phyloP scores from a whole-genome alignment of 2,113 vertebrate genomes.

The Diadophis punctatus region DNA sequence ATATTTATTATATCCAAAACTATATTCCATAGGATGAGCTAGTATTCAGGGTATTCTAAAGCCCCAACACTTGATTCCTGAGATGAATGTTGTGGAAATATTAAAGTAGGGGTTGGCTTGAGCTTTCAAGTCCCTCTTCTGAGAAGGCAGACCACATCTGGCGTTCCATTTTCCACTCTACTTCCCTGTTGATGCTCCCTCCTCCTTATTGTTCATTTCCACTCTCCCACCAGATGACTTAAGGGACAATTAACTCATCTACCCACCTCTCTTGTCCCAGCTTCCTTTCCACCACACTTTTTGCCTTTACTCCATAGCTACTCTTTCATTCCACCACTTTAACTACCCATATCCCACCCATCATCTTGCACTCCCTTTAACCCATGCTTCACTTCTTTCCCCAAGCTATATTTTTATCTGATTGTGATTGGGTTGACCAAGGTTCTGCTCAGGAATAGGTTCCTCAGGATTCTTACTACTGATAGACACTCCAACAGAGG shows the following conservation, averaged over 20 bases:
- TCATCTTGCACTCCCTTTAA: not conserved
- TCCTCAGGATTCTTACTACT: not conserved
- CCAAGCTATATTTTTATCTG: not conserved
- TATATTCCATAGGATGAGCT: not conserved
- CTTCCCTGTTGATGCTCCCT: not conserved
- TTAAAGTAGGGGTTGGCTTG: not conserved
- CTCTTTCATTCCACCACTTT: not conserved
- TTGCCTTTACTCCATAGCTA: not conserved
- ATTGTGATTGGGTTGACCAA: not conserved
- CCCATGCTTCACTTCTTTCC: not conserved
- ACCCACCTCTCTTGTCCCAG: not conserved
- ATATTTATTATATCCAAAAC: not conserved
- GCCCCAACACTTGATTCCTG: not conserved
- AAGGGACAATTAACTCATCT: not conserved
- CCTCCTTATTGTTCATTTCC: not conserved
- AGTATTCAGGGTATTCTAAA: not conserved
- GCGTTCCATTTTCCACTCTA: not conserved
- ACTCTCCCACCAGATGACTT: not conserved
- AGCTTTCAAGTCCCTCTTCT: not conserved
- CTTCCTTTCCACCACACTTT: not conserved
- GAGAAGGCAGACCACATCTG: not conserved
- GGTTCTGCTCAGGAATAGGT: not conserved
- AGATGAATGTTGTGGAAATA: not conserved
- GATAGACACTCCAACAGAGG: not conserved
- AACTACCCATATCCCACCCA: not conserved